Evolutionary conservation across 2,113 vertebrate species (phyloP), one percentile per base, ranked within the genome.

Genomic region (Gracilinanus agilis): DNA sequence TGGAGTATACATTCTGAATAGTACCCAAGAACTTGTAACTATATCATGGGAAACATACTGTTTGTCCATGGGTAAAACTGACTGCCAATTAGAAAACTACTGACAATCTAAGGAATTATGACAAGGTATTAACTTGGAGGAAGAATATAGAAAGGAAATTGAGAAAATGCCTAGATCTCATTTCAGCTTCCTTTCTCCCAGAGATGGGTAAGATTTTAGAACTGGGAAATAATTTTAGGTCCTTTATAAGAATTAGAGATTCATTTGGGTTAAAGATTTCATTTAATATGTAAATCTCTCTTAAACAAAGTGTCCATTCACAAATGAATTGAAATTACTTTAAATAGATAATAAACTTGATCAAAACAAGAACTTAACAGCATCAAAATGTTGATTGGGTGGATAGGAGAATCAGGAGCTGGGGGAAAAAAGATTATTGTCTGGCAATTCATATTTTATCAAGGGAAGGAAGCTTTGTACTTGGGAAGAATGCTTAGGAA

Each of bases 221-320:
- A 83, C 21, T 2, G 6, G 67, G 6, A 83, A 83, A 83, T 40
- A 23, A 40, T 40, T 40, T 23, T n/a, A 83, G 16, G 1, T 83
- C 67, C n/a, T 40, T 83, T 83, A 8, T 0, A 40, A 16, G 1
- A 83, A 83, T 34, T 94, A 88, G 54, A 58, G 13, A 54, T 91
- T 58, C 91, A 54, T 21, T 88, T 56, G 24, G 44, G 44, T 90
- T 44, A 90, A 2, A 19, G 3, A 49, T 34, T 6, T 90, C 12
- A 89, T 92, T 96, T 90, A 95, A 90, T 67, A 88, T 56, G 7
- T 0, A 21, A 7, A 9, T 5, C 91, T 94, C 75, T 92, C 53
- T 83, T 40, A 21, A 83, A 83, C 34, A 75, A 34, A 67, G 12
- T 67, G 11, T 34, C 13, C 13, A 75, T n/a, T n/a, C 13, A 75